Evolutionary conservation across 2,888 invertebrate species (phyloP), one percentile per base, ranked within the genome.

Genomic region (Apantesis nais): DNA sequence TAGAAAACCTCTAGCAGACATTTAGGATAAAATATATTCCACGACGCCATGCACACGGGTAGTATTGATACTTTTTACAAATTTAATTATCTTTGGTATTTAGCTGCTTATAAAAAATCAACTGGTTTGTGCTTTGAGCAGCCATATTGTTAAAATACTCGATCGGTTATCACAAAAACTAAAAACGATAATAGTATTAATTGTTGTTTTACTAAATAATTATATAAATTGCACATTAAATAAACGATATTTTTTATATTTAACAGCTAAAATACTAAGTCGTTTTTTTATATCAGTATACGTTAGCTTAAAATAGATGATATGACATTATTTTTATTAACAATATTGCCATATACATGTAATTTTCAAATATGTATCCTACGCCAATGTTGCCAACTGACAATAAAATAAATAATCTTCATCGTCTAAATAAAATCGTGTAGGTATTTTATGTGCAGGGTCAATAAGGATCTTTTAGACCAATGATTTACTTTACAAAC

Each of bases 1-100:
- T 62, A 77, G 85, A 85, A 85, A 85, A 85, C 85, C 85, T 85
- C 85, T 72, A 80, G 62, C 85, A 85, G 85, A 85, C 74, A 60
- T 67, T 74, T 80, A 82, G 77, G 79, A 81, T 81, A 82, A 83
- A 83, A 78, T 75, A 72, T 80, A 74, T 79, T 80, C 78, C 77
- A 81, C 79, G 69, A 71, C 60, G 66, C 73, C 71, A 67, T 74
- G 73, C 82, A 77, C 74, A 31, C 74, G 74, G 67, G 65, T 81
- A 80, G 63, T 74, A 66, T n/a, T 16, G 19, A 34, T 34, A 63
- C 31, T 41, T 19, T 29, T 19, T 16, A 39, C 4, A 16, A 58
- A 16, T 55, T 55, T 25, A 55, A 58, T 16, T 58, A 29, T 58
- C 58, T 58, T 58, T 58, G 39, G n/a, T 63, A 63, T 44, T 44